Evolutionary conservation across 2,888 invertebrate species (phyloP), one percentile per base, ranked within the genome.

Genomic region (Dynastes grantii): DNA sequence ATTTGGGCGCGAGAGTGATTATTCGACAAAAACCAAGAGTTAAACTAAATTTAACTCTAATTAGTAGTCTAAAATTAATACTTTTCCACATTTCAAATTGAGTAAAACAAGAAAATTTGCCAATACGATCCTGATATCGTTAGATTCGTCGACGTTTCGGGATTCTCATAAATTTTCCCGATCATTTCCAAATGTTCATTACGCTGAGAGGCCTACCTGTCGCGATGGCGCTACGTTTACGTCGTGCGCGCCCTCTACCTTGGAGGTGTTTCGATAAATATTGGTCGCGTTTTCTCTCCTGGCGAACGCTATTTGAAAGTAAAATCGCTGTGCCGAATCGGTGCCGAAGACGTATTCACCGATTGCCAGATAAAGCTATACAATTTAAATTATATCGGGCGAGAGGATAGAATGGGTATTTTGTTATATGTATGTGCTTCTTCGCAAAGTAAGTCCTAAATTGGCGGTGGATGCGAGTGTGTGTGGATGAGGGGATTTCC

Each of bases 161-260:
- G 61, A 68, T 58, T 40, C 58, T 70, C 61, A 79, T 76, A 70
- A 79, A 76, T 79, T 75, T 67, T 45, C 73, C 29, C 73, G 73
- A 78, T 78, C 64, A 78, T 73, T 78, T 78, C 73, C 55, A 73
- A 73, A 64, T 73, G 73, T 78, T 78, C 64, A 73, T 78, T 73
- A 75, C 78, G 73, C 61, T 49, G 73, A 75, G 61, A 75, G 73
- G 61, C 73, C 61, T 75, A 75, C 51, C 63, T 63, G 63, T 45
- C 22, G 68, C 51, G n/a, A 53, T 53, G 53, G 5, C n/a, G 53
- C 53, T 13, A 2, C 16, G 53, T 53, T 49, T 37, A 37, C 32
- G 32, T 49, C 49, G 51, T 49, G 49, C 5, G 68, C 51, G 11
- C 29, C 51, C 51, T 40, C 63, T 45, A 45, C 8, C 11, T 49